A percentile compares a stretch with the other conserved stretches of the same genome.
phyloP scores from a whole-genome alignment of 2,888 invertebrate species.

The Spilarctia lutea region DNA sequence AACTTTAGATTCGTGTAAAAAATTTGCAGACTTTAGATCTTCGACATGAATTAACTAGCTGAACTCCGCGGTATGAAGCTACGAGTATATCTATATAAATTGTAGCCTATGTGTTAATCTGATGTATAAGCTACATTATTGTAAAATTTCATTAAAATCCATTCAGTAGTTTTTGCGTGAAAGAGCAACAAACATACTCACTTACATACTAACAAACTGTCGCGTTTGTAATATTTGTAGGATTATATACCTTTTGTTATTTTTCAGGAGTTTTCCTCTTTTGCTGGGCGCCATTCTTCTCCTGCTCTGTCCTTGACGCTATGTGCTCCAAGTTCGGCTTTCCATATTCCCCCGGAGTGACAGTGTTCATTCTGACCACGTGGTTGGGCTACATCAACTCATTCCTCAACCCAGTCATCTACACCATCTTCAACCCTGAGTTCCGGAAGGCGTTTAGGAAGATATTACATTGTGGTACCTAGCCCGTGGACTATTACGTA shows the following conservation, averaged over 20 bases:
- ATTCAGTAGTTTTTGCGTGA: no score
- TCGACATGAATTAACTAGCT: no score
- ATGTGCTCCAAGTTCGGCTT: conserved; percentile 95
- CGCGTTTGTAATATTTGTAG: no score
- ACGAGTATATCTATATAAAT: no score
- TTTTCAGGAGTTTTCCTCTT: conserved; percentile 97
- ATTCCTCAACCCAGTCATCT: conserved; percentile 96
- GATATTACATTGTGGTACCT: conserved; percentile 90
- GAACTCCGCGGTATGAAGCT: no score
- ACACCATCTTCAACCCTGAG: conserved; percentile 98
- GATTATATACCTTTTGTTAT: conserved; percentile 21
- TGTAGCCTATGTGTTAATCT: no score
- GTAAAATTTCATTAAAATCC: no score
- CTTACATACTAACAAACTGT: no score
- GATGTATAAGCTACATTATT: no score
- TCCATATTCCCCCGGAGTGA: conserved; percentile 93
- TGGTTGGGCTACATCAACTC: conserved; percentile 99
- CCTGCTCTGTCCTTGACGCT: conserved; percentile 98
- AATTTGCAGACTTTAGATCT: no score
- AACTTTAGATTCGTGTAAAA: no score
- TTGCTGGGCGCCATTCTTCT: conserved; percentile 99
- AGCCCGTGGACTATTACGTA: conserved; percentile 79
- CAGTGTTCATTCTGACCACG: conserved; percentile 96
- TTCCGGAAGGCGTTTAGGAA: conserved; percentile 99
- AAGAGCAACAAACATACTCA: no score